Conservation (phyloP, 1,140 invertebrate genomes). For the Akabosia matsudoensis region DNA sequence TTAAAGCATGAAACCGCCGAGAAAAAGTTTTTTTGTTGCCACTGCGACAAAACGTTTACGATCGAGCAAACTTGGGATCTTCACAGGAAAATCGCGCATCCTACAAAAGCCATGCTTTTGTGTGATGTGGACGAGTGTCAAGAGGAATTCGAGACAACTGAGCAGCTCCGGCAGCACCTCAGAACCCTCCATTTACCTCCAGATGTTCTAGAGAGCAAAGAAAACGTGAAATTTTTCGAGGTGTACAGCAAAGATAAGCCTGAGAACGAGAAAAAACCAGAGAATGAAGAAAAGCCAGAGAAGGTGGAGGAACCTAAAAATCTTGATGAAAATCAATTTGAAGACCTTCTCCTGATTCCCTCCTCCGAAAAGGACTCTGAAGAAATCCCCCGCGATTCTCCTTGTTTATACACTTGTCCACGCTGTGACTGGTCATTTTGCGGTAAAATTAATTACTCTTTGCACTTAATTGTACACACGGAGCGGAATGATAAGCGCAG, state of each 20-base stretch:
- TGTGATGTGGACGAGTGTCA: not conserved
- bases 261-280: not conserved
- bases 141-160: not conserved
- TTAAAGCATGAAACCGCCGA: not conserved
- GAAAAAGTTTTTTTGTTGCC: not conserved
- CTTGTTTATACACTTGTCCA: not conserved
- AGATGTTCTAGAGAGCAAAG: not conserved
- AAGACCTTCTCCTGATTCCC: not conserved
- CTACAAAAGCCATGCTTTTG: not conserved
- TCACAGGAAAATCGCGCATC: constrained; percentile 8
- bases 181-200: not conserved
- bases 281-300: not conserved
- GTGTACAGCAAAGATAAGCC: not conserved
- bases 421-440: not conserved
- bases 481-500: not conserved
- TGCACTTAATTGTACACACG: not conserved
- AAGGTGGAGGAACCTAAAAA: not conserved
- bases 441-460: not conserved
- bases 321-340: not conserved
- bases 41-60: constrained; percentile 1
- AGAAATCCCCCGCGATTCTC: not conserved
- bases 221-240: not conserved
- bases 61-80: not conserved
- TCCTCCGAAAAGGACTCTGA: not conserved
- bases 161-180: not conserved